phyloP scores from a whole-genome alignment of 2,113 vertebrate species.

The Halcyon senegalensis region DNA sequence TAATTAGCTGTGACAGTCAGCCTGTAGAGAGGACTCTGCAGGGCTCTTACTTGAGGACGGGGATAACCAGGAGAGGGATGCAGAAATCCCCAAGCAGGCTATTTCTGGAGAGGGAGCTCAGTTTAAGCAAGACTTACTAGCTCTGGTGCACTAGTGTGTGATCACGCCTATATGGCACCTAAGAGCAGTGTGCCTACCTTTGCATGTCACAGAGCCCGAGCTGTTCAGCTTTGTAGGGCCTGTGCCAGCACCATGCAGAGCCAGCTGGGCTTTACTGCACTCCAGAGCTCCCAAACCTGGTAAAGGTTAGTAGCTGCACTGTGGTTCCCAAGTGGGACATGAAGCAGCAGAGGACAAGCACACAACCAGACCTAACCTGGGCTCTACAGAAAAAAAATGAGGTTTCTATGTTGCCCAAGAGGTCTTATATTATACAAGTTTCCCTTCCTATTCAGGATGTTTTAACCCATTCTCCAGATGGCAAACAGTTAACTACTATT shows the following conservation, averaged over 20 bases:
- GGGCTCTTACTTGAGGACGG: neutral
- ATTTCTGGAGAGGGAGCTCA: neutral
- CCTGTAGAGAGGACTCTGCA: neutral
- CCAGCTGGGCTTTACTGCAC: neutral
- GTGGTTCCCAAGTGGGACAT: neutral
- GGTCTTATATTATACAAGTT: neutral
- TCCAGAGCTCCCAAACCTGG: neutral
- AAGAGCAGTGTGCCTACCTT: fast-evolving
- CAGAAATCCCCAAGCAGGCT: neutral
- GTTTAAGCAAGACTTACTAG: neutral
- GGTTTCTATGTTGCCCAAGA: neutral
- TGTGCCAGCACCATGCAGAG: neutral
- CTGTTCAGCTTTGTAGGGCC: neutral
- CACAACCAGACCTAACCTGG: neutral
- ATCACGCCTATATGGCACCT: neutral
- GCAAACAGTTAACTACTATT: neutral
- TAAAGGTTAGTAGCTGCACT: neutral
- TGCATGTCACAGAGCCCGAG: fast-evolving
- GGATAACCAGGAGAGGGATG: neutral
- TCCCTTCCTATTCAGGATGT: neutral
- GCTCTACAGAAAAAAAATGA: neutral
- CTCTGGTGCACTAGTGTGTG: neutral
- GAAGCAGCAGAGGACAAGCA: neutral
- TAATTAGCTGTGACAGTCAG: neutral
- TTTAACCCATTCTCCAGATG: neutral